Conservation (phyloP, 2,888 invertebrate species). For the Chalcosyrphus nemorum region DNA sequence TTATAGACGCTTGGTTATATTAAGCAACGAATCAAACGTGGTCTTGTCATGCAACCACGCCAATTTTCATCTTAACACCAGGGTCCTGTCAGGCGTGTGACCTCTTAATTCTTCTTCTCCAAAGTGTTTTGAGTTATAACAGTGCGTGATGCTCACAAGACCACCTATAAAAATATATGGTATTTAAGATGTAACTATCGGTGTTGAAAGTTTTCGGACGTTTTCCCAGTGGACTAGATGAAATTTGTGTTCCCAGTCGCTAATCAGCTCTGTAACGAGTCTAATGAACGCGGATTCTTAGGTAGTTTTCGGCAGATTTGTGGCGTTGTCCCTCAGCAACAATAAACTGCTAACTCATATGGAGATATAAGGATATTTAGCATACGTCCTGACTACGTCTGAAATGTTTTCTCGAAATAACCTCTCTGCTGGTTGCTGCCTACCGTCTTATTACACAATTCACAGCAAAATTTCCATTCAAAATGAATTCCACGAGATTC, state of each 20-base stretch:
- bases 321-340: too few species aligned
- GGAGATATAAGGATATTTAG: too few species aligned
- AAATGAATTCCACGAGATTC: background rate
- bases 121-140: background rate
- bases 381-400: background rate
- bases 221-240: too few species aligned
- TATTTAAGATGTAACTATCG: too few species aligned
- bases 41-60: background rate
- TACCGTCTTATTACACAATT: background rate
- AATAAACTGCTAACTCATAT: too few species aligned
- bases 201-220: too few species aligned
- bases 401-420: background rate
- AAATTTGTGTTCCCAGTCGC: too few species aligned
- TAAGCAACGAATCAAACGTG: background rate
- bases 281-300: too few species aligned
- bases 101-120: background rate
- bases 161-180: background rate
- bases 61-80: background rate
- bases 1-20: conserved; percentile 5
- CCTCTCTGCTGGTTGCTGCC: background rate
- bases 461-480: background rate
- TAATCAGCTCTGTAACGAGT: too few species aligned
- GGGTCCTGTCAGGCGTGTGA: background rate
- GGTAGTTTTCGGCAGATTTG: too few species aligned
- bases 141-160: too few species aligned